Percentiles rank a stretch among this genome's conserved stretches.
Conservation (phyloP, 2,888 invertebrate genomes). For the Nephrotoma flavescens region DNA sequence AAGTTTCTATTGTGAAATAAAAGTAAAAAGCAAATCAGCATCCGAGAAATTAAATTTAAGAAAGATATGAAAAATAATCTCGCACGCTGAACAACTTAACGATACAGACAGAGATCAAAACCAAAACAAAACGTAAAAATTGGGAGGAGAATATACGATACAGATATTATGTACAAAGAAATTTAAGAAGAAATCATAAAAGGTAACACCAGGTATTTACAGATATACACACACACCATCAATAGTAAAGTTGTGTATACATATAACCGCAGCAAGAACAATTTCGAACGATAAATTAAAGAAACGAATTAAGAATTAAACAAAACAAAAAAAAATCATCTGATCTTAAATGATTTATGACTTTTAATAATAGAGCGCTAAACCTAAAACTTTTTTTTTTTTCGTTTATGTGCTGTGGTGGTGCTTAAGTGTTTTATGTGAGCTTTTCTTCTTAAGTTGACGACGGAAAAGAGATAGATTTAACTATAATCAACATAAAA, state of each 20-base stretch:
- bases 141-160: neutral
- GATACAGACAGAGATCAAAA: neutral
- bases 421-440: neutral
- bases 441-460: neutral
- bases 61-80: neutral
- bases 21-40: neutral
- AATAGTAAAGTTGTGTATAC: neutral
- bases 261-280: neutral
- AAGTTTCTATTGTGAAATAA: neutral
- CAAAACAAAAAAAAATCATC: slow-evolving; percentile 6
- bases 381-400: slow-evolving; percentile 5
- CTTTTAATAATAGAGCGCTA: slow-evolving; percentile 12
- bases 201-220: neutral
- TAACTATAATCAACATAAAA: neutral
- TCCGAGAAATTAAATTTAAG: neutral
- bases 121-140: neutral
- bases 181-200: neutral
- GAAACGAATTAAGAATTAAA: neutral
- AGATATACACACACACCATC: neutral
- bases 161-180: neutral
- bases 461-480: neutral
- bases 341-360: slow-evolving; percentile 12
- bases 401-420: neutral
- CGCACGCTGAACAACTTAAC: neutral
- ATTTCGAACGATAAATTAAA: neutral